These are phyloP conservation scores for Syrphus vitripennis DNA, from an alignment of 2,888 invertebrate genomes.

Conservation along the genomic window DNA sequence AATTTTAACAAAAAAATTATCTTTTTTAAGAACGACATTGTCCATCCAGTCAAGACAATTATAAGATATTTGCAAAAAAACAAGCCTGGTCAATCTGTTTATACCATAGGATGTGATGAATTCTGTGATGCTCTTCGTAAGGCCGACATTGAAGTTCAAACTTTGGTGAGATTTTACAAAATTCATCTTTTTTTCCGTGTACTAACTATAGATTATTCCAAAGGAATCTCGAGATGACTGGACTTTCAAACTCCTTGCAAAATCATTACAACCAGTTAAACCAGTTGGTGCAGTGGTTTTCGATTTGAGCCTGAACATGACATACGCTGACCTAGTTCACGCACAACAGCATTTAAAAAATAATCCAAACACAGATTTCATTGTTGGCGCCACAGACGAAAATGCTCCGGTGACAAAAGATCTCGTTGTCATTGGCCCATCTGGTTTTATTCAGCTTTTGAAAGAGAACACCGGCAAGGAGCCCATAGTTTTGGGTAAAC, in stretches of 20 bases:
- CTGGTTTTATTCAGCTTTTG: slow-evolving; percentile 74
- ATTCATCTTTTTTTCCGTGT: neutral
- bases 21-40: slow-evolving; percentile 78
- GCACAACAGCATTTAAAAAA: slow-evolving; percentile 80
- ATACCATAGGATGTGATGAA: slow-evolving; percentile 78
- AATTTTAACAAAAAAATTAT: neutral
- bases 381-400: slow-evolving; percentile 75
- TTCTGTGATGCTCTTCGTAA: slow-evolving; percentile 78
- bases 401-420: slow-evolving; percentile 72
- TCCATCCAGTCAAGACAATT: slow-evolving; percentile 81
- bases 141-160: slow-evolving; percentile 79
- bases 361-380: slow-evolving; percentile 74
- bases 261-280: slow-evolving; percentile 72
- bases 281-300: slow-evolving; percentile 81
- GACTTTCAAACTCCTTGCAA: slow-evolving; percentile 66
- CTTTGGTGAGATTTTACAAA: slow-evolving; percentile 76
- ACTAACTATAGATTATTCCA: neutral
- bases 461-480: slow-evolving; percentile 76
- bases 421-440: slow-evolving; percentile 72
- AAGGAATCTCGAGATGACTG: slow-evolving; percentile 73
- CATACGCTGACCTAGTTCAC: slow-evolving; percentile 80
- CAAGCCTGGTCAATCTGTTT: slow-evolving; percentile 80
- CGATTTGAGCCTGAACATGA: slow-evolving; percentile 81
- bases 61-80: slow-evolving; percentile 81
- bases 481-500: slow-evolving; percentile 81